Conservation (phyloP, 2,113 vertebrate genomes). For the Corythornis cristatus region DNA sequence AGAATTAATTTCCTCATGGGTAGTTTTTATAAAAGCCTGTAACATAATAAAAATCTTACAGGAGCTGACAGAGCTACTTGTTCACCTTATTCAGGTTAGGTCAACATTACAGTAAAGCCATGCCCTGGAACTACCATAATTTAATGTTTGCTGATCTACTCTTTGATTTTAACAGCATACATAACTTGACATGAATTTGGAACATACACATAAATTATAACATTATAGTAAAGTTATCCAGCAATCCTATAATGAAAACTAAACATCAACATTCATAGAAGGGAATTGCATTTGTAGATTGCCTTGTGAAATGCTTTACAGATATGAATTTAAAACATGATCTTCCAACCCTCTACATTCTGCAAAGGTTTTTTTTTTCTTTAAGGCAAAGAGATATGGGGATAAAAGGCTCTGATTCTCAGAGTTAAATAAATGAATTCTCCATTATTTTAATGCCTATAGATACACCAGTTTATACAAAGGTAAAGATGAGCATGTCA, state of each 20-base stretch:
- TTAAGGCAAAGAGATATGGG: background rate
- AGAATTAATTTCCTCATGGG: background rate
- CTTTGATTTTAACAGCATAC: slow-evolving; percentile 6
- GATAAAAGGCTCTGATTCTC: background rate
- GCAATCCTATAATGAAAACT: background rate
- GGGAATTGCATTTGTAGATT: background rate
- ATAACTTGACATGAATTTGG: background rate
- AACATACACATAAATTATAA: background rate
- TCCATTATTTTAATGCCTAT: background rate
- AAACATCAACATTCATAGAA: background rate
- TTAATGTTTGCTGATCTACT: background rate
- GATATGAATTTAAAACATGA: background rate
- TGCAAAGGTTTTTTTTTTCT: background rate
- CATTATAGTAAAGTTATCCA: background rate
- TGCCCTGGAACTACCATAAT: background rate
- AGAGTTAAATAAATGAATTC: background rate
- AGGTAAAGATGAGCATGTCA: rapidly evolving
- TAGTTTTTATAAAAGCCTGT: background rate
- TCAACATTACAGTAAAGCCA: background rate
- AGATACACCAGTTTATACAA: background rate
- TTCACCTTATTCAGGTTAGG: background rate
- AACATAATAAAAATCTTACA: background rate
- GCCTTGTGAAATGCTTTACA: background rate
- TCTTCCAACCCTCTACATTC: background rate
- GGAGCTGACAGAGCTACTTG: background rate